phyloP scores from a whole-genome alignment of 2,888 invertebrate genomes.

The Pantelozetes paolii region DNA sequence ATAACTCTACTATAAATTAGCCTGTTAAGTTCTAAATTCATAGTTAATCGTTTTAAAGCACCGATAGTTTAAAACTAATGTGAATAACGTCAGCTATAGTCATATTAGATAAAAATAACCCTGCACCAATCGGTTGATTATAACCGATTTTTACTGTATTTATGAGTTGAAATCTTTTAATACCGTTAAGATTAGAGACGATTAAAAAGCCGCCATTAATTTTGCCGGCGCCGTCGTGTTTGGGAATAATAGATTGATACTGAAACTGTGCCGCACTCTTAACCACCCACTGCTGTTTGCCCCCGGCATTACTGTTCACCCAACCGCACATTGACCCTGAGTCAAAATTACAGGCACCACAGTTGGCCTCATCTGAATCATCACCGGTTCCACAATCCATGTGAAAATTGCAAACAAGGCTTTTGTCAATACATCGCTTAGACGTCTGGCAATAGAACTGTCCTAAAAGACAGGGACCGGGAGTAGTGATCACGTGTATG shows the following conservation, averaged over 20 bases:
- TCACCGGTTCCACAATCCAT: slow-evolving; percentile 53
- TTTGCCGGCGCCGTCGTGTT: not conserved
- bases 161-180: too few relatives aligned
- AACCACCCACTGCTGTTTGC: not conserved
- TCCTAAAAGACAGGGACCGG: not conserved
- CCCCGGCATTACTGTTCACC: not conserved
- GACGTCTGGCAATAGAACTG: not conserved
- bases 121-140: too few relatives aligned
- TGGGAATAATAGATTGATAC: not conserved
- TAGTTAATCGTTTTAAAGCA: too few relatives aligned
- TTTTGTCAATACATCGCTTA: slow-evolving; percentile 27
- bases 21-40: too few relatives aligned
- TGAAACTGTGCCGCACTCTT: not conserved
- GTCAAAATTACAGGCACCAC: slow-evolving; percentile 48
- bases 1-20: too few relatives aligned
- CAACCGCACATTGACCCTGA: slow-evolving; percentile 20
- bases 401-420: slow-evolving; percentile 51
- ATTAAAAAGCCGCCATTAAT: not conserved
- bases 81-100: too few relatives aligned
- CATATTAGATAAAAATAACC: too few relatives aligned
- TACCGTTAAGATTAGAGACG: not conserved
- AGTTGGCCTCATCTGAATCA: slow-evolving; percentile 51
- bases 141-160: too few relatives aligned
- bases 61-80: too few relatives aligned
- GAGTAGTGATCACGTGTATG: not conserved